phyloP scores from a whole-genome alignment of 2,113 vertebrate species.

The Vimba vimba region DNA sequence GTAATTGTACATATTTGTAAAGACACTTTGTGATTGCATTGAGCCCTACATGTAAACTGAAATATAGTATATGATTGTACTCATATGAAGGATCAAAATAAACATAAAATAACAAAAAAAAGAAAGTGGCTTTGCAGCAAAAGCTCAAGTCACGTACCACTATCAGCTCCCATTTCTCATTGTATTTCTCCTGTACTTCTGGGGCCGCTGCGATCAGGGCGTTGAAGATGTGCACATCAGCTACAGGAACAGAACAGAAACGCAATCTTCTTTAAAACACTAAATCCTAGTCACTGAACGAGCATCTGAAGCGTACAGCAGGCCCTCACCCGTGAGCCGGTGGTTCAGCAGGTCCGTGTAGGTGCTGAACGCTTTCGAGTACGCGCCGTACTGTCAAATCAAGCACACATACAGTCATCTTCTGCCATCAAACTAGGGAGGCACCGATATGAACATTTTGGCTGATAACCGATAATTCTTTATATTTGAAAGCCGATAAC shows the following conservation, averaged over 20 bases:
- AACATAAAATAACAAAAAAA: no score
- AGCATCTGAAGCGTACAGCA: neutral
- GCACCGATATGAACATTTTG: no score
- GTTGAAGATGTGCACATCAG: conserved; percentile 89
- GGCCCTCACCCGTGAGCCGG: conserved; percentile 83
- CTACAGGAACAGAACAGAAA: conserved; percentile 63
- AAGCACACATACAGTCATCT: neutral
- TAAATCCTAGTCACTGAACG: rapidly evolving
- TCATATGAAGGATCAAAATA: no score
- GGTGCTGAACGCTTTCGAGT: conserved; percentile 78
- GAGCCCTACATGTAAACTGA: no score
- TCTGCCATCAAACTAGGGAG: neutral
- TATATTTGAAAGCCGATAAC: no score
- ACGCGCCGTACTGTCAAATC: conserved; percentile 78
- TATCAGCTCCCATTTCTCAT: conserved; percentile 79
- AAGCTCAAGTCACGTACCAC: conserved; percentile 65
- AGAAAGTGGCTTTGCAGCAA: neutral
- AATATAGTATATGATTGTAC: no score
- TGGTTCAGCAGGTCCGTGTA: conserved; percentile 87
- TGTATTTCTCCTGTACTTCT: conserved; percentile 65
- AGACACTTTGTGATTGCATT: no score
- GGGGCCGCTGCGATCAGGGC: conserved; percentile 81
- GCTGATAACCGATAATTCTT: no score
- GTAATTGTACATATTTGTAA: no score
- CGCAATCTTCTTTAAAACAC: no score